These are phyloP conservation scores for Dynastes grantii DNA, from an alignment of 2,888 invertebrate species.

Conservation along the genomic window DNA sequence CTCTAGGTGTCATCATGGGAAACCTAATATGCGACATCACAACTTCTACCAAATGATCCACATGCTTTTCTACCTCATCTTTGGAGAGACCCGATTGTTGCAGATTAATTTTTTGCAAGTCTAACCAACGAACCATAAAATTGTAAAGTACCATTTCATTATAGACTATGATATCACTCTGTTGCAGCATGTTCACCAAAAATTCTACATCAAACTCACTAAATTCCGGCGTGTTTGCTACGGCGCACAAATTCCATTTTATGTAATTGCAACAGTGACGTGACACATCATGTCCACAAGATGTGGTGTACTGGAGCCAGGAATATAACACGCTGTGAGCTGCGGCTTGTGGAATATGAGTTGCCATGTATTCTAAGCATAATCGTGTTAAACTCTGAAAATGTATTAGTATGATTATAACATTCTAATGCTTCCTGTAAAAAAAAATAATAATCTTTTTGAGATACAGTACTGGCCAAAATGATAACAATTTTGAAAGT, in stretches of 20 bases:
- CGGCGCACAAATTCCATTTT: conserved; percentile 92
- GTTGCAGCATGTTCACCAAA: conserved; percentile 83
- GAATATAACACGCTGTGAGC: conserved; percentile 86
- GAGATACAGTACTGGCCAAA: too few species aligned
- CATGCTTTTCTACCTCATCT: conserved; percentile 74
- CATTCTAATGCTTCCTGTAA: neutral
- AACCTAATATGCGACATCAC: conserved; percentile 80
- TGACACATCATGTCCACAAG: conserved; percentile 85
- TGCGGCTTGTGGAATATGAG: conserved; percentile 89
- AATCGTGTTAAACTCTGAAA: conserved; percentile 84
- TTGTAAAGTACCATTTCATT: conserved; percentile 92
- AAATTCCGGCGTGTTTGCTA: conserved; percentile 86
- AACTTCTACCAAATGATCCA: conserved; percentile 80
- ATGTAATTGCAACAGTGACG: conserved; percentile 87
- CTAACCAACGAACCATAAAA: conserved; percentile 85
- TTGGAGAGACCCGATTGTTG: conserved; percentile 71
- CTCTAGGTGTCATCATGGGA: conserved; percentile 95
- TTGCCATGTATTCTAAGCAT: conserved; percentile 90
- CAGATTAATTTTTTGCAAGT: conserved; percentile 78
- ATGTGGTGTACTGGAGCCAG: conserved; percentile 93
- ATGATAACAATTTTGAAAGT: too few species aligned
- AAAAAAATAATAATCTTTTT: too few species aligned
- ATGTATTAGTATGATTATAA: conserved; percentile 21
- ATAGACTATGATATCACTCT: conserved; percentile 89
- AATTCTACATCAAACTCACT: conserved; percentile 87